Evolutionary conservation across 2,888 invertebrate species (phyloP).

Genomic region (Beris morrisii): DNA sequence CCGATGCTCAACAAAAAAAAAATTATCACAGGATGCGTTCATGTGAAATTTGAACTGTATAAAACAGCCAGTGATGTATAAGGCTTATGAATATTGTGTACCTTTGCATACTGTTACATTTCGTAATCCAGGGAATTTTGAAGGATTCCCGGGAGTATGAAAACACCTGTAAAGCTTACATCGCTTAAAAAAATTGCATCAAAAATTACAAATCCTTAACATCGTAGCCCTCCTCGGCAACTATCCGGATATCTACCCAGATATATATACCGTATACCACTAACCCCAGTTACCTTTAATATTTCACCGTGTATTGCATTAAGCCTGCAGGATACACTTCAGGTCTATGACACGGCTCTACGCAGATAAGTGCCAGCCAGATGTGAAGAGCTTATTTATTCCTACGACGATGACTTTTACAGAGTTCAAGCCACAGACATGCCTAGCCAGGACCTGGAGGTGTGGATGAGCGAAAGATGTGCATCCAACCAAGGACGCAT

Average conservation of each 20-base stretch:
- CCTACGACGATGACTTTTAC: constrained; percentile 19
- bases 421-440: constrained; percentile 10
- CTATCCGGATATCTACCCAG: neutral
- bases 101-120: constrained; percentile 4
- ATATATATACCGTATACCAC: neutral
- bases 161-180: neutral
- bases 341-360: constrained; percentile 24
- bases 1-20: neutral
- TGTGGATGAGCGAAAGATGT: no score
- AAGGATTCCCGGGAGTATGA: constrained; percentile 6
- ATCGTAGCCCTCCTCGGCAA: no score
- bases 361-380: constrained; percentile 23
- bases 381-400: constrained; percentile 20
- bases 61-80: neutral
- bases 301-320: constrained; percentile 6
- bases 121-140: neutral
- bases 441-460: no score
- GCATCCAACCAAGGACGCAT: no score
- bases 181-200: constrained; percentile 12
- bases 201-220: neutral
- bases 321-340: constrained; percentile 14
- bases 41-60: constrained; percentile 11
- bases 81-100: constrained; percentile 20
- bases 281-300: neutral
- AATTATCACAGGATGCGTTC: constrained; percentile 19